phyloP scores from a whole-genome alignment of 2,888 invertebrate species.

The Hemicrepidius hirtus region DNA sequence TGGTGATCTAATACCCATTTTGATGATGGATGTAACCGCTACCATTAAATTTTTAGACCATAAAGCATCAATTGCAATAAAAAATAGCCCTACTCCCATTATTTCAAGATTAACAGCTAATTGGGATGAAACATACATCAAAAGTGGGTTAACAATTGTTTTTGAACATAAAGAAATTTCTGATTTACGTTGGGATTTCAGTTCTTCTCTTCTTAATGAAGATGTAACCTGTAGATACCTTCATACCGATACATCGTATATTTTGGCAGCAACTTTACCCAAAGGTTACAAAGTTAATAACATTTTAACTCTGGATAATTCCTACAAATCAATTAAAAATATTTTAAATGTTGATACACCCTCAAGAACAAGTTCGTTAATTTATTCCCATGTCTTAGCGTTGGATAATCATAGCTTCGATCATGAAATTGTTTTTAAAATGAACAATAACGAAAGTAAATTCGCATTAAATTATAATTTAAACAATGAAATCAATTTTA shows the following conservation, averaged over 20 bases:
- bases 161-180: constrained; percentile 21
- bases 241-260: constrained; percentile 24
- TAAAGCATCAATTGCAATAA: constrained; percentile 35
- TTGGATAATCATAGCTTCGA: constrained; percentile 10
- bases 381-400: constrained; percentile 37
- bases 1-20: constrained; percentile 43
- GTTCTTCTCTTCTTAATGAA: constrained; percentile 41
- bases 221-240: constrained; percentile 30
- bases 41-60: constrained; percentile 44
- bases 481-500: constrained; percentile 17
- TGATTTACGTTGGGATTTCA: constrained; percentile 44
- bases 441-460: constrained; percentile 28
- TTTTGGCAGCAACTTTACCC: constrained; percentile 28
- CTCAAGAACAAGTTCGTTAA: constrained; percentile 15
- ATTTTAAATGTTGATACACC: constrained; percentile 34
- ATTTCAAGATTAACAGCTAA: constrained; percentile 33
- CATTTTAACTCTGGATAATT: constrained; percentile 32
- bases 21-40: constrained; percentile 32
- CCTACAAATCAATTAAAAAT: constrained; percentile 33
- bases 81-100: constrained; percentile 39
- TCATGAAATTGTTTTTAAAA: constrained; percentile 11
- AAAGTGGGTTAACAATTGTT: constrained; percentile 22
- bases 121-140: constrained; percentile 46
- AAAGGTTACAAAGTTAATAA: constrained; percentile 42
- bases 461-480: constrained; percentile 26